phyloP scores from a whole-genome alignment of 2,113 vertebrate species.

The Cromileptes altivelis region DNA sequence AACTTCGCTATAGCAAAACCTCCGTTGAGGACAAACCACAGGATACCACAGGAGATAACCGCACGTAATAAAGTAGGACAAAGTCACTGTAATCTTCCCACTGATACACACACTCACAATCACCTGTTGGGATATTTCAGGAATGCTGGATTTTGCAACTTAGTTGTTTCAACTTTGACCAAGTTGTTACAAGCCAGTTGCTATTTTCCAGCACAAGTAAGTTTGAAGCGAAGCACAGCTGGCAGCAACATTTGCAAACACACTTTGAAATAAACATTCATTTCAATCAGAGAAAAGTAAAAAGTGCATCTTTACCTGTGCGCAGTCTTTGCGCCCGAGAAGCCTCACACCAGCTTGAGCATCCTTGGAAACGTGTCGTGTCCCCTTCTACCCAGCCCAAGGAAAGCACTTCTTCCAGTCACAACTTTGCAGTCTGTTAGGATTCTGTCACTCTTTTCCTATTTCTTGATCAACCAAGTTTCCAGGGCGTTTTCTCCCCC shows the following conservation, averaged over 20 bases:
- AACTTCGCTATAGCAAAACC: slow-evolving; percentile 1
- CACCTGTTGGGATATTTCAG: slow-evolving; percentile 1
- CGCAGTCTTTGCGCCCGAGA: slow-evolving; percentile 75
- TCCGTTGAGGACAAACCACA: not conserved
- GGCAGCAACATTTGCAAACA: slow-evolving; percentile 11
- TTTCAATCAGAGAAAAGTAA: not conserved
- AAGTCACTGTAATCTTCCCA: slow-evolving; percentile 9
- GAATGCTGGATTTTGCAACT: slow-evolving; percentile 17
- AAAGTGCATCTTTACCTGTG: slow-evolving; percentile 75
- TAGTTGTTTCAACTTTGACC: slow-evolving; percentile 22
- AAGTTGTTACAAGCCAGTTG: not conserved
- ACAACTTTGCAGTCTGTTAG: slow-evolving; percentile 66
- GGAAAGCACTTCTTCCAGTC: slow-evolving; percentile 70
- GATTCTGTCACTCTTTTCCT: slow-evolving; percentile 72
- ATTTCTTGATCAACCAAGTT: slow-evolving; percentile 70
- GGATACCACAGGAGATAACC: slow-evolving; percentile 11
- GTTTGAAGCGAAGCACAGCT: not conserved
- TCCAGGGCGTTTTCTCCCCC: slow-evolving; percentile 80
- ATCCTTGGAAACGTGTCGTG: slow-evolving; percentile 81
- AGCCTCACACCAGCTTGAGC: slow-evolving; percentile 81
- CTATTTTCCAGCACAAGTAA: not conserved
- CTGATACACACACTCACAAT: slow-evolving; percentile 24
- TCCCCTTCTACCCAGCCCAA: slow-evolving; percentile 76
- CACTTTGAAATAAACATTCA: not conserved
- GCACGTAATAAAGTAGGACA: slow-evolving; percentile 21